Percentiles rank a stretch among this genome's conserved stretches.
Evolutionary conservation across 1,140 invertebrate genomes (phyloP).

Genomic region (Bemisia tabaci): DNA sequence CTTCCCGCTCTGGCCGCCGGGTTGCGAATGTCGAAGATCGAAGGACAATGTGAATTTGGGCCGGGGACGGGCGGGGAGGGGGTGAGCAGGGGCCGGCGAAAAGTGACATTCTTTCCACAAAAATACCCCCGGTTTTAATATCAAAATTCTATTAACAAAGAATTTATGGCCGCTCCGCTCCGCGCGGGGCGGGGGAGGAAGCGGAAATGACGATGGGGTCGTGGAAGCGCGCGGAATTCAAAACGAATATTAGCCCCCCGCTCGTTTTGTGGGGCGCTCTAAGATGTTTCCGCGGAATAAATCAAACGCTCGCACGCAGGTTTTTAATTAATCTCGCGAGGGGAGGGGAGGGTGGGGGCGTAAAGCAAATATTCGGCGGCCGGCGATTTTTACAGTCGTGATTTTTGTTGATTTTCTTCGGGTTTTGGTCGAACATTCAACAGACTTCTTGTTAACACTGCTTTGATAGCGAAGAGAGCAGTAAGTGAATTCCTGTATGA

Average conservation of each 20-base stretch:
- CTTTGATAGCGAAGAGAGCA: too few relatives aligned
- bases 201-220: background rate
- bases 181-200: background rate
- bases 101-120: background rate
- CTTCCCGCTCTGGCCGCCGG: too few relatives aligned
- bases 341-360: too few relatives aligned
- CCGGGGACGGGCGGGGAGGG: background rate
- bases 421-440: too few relatives aligned
- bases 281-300: background rate
- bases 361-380: too few relatives aligned
- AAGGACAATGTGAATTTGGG: background rate
- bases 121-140: background rate
- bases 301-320: background rate
- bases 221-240: background rate
- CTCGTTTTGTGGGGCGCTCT: background rate
- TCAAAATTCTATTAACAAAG: background rate
- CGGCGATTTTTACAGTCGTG: too few relatives aligned
- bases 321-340: too few relatives aligned
- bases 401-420: too few relatives aligned
- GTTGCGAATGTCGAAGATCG: background rate
- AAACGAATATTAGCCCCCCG: background rate
- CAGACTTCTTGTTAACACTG: too few relatives aligned
- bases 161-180: background rate
- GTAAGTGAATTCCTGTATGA: too few relatives aligned
- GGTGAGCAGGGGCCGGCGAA: background rate